Conservation (phyloP, 1,140 invertebrate genomes). For the Drosophila takahashii region DNA sequence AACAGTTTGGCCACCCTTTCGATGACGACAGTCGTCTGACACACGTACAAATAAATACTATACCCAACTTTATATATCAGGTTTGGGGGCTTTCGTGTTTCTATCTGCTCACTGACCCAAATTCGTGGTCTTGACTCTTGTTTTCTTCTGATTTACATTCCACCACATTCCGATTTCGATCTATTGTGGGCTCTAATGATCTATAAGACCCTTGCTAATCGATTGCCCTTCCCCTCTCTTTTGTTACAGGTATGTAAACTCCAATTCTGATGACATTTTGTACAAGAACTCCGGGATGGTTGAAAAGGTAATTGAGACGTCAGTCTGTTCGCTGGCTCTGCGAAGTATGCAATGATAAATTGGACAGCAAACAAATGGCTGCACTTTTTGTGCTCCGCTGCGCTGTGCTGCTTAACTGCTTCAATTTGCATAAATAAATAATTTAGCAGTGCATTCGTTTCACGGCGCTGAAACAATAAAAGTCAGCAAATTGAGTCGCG, state of each 20-base stretch:
- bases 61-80: constrained; percentile 17
- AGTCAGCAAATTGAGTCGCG: constrained; percentile 76
- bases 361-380: constrained; percentile 59
- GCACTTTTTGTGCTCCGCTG: constrained; percentile 47
- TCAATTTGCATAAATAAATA: constrained; percentile 83
- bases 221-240: constrained; percentile 6
- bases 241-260: constrained; percentile 62
- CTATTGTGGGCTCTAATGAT: constrained; percentile 29
- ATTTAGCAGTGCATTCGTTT: constrained; percentile 63
- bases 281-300: neutral
- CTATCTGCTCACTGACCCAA: constrained; percentile 60
- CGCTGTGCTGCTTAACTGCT: constrained; percentile 66
- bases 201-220: constrained; percentile 11
- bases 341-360: constrained; percentile 76
- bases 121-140: constrained; percentile 64
- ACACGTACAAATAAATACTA: constrained; percentile 25
- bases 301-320: constrained; percentile 62
- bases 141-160: constrained; percentile 67
- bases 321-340: constrained; percentile 49
- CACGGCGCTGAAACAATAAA: constrained; percentile 64
- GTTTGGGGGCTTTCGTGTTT: constrained; percentile 15
- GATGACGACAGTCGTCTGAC: constrained; percentile 50
- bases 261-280: constrained; percentile 1
- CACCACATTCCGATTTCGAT: constrained; percentile 33
- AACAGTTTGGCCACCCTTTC: constrained; percentile 49